Percentiles rank a stretch among this genome's conserved stretches.
Evolutionary conservation across 2,888 invertebrate species (phyloP).

Genomic region (Gortyna flavago): DNA sequence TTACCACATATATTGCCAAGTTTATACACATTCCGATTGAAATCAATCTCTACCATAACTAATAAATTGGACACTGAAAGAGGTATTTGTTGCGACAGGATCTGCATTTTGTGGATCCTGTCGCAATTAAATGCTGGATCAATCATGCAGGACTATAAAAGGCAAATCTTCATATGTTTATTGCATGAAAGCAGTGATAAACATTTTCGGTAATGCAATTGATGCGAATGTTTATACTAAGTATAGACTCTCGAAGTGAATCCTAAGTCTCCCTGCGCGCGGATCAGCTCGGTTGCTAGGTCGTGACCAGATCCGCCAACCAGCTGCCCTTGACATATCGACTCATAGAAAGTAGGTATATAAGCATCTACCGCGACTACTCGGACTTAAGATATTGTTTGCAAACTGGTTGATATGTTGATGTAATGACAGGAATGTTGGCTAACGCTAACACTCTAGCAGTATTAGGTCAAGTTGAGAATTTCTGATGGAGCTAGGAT

Average conservation of each 20-base stretch:
- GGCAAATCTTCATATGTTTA: not conserved
- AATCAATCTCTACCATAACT: constrained; percentile 58
- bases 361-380: constrained; percentile 71
- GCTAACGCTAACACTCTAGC: constrained; percentile 37
- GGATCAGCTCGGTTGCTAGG: constrained; percentile 45
- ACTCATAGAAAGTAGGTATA: constrained; percentile 85
- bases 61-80: constrained; percentile 52
- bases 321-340: constrained; percentile 87
- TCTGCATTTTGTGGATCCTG: not conserved
- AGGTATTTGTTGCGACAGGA: constrained; percentile 39
- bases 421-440: constrained; percentile 54
- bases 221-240: not conserved
- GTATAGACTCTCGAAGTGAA: not conserved
- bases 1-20: constrained; percentile 58
- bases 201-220: constrained; percentile 5
- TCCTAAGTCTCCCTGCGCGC: constrained; percentile 17
- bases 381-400: constrained; percentile 64
- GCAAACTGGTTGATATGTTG: constrained; percentile 56
- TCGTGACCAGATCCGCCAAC: constrained; percentile 56
- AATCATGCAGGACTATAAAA: not conserved
- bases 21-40: constrained; percentile 59
- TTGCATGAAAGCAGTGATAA: not conserved
- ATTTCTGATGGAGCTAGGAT: constrained; percentile 31
- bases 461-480: constrained; percentile 60
- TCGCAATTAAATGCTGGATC: not conserved